These are phyloP conservation scores for Drosophila leontia DNA, from an alignment of 1,140 invertebrate genomes.

Conservation along the genomic window DNA sequence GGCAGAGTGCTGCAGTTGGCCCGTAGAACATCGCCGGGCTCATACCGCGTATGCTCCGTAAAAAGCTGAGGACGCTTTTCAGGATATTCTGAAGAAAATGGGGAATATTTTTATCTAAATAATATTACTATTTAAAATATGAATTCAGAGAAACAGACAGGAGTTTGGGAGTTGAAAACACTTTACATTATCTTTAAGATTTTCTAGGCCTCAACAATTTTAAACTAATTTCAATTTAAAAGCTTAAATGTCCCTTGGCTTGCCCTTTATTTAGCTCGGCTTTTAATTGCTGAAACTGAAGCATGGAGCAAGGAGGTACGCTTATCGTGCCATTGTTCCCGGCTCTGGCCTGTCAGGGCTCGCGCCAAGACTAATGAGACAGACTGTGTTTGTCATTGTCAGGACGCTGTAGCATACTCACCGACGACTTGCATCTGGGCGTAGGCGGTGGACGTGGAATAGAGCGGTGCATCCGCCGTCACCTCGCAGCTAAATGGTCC, in stretches of 20 bases:
- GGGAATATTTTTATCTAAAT: slow-evolving; percentile 46
- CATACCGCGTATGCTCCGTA: slow-evolving; percentile 89
- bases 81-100: slow-evolving; percentile 86
- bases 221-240: too few relatives aligned
- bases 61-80: slow-evolving; percentile 87
- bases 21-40: slow-evolving; percentile 89
- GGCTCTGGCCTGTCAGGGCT: slow-evolving; percentile 3
- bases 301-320: not conserved
- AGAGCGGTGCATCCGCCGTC: slow-evolving; percentile 91
- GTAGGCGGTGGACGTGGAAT: slow-evolving; percentile 88
- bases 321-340: slow-evolving; percentile 21
- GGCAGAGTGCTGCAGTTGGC: slow-evolving; percentile 91
- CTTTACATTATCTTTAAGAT: too few relatives aligned
- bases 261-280: not conserved
- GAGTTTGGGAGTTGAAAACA: too few relatives aligned
- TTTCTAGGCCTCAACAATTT: too few relatives aligned
- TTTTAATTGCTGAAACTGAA: slow-evolving; percentile 20
- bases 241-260: not conserved
- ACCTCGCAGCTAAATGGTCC: slow-evolving; percentile 95
- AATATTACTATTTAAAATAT: not conserved
- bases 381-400: slow-evolving; percentile 13
- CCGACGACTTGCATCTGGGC: slow-evolving; percentile 90
- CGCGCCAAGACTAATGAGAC: slow-evolving; percentile 41
- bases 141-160: too few relatives aligned
- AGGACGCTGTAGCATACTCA: slow-evolving; percentile 86